Percentiles rank a stretch among this genome's conserved stretches.
These are phyloP conservation scores for Cerastis rubricosa DNA, from an alignment of 2,888 invertebrate species.

Conservation along the genomic window DNA sequence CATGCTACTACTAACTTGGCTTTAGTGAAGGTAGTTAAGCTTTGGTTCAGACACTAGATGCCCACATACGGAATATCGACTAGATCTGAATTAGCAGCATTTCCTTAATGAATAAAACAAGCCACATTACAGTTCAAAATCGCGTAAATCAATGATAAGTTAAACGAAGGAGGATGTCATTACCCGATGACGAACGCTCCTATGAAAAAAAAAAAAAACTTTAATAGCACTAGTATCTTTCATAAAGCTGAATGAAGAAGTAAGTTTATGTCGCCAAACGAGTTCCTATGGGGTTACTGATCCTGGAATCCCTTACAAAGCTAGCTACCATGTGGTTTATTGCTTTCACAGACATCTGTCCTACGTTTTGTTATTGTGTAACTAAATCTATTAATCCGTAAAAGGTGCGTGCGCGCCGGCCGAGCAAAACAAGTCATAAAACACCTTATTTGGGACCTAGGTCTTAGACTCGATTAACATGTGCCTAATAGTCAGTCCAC, in stretches of 20 bases:
- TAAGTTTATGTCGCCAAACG: constrained; percentile 55
- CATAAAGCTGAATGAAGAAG: constrained; percentile 56
- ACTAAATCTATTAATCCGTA: constrained; percentile 64
- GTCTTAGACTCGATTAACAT: constrained; percentile 51
- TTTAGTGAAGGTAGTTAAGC: background rate
- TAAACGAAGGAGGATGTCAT: constrained; percentile 27
- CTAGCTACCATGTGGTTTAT: constrained; percentile 60
- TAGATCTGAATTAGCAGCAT: background rate
- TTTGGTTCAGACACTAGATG: background rate
- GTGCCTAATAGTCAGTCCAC: constrained; percentile 54
- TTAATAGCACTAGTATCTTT: constrained; percentile 25
- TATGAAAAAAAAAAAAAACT: constrained; percentile 39
- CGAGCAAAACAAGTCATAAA: constrained; percentile 63
- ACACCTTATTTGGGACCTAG: constrained; percentile 58
- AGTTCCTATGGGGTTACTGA: constrained; percentile 56
- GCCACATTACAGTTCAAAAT: constrained; percentile 22
- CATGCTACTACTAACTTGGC: background rate
- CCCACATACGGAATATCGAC: background rate
- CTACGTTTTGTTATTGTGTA: constrained; percentile 63
- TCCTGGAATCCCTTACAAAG: constrained; percentile 51
- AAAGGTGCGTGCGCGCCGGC: constrained; percentile 42
- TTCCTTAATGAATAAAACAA: constrained; percentile 3
- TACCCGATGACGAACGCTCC: constrained; percentile 18
- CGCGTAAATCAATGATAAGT: background rate
- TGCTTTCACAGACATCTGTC: constrained; percentile 63